These are phyloP conservation scores for Chrysomallon squamiferum DNA, from an alignment of 1,140 invertebrate genomes.

Conservation along the genomic window DNA sequence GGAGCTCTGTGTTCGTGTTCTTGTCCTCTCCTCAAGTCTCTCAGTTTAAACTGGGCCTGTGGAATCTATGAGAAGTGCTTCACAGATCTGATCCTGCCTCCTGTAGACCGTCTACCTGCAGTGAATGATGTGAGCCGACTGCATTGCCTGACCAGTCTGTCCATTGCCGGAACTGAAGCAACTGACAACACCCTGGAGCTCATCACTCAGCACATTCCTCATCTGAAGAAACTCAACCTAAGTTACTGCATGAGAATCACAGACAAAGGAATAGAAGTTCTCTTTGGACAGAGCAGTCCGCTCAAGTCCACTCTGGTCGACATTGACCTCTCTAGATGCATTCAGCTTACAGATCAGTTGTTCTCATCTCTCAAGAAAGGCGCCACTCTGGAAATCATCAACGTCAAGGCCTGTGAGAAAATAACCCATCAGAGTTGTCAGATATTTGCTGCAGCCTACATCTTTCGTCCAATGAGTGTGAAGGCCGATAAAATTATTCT, in stretches of 20 bases:
- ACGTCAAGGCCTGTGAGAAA: slow-evolving; percentile 21
- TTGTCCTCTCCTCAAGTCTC: slow-evolving; percentile 76
- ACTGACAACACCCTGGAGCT: slow-evolving; percentile 85
- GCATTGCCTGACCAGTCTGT: slow-evolving; percentile 76
- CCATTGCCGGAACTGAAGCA: slow-evolving; percentile 85
- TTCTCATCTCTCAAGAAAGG: slow-evolving; percentile 74
- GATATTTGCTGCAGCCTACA: slow-evolving; percentile 9
- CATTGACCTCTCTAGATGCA: slow-evolving; percentile 82
- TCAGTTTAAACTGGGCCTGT: slow-evolving; percentile 83
- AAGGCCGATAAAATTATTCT: not conserved
- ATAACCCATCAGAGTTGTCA: slow-evolving; percentile 11
- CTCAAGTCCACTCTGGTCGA: slow-evolving; percentile 66
- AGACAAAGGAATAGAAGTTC: slow-evolving; percentile 85
- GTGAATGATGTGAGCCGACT: slow-evolving; percentile 83
- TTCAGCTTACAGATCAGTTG: slow-evolving; percentile 76
- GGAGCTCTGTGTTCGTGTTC: slow-evolving; percentile 82
- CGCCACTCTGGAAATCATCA: slow-evolving; percentile 27
- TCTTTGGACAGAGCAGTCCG: slow-evolving; percentile 69
- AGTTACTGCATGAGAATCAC: slow-evolving; percentile 86
- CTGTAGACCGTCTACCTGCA: slow-evolving; percentile 81
- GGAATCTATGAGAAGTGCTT: slow-evolving; percentile 83
- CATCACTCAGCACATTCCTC: slow-evolving; percentile 78
- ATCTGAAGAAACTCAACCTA: slow-evolving; percentile 77
- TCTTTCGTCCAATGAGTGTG: not conserved
- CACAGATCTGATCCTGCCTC: slow-evolving; percentile 78